A percentile compares a stretch with the other conserved stretches of the same genome.
phyloP scores from a whole-genome alignment of 2,888 invertebrate species.

The Brenthis ino region DNA sequence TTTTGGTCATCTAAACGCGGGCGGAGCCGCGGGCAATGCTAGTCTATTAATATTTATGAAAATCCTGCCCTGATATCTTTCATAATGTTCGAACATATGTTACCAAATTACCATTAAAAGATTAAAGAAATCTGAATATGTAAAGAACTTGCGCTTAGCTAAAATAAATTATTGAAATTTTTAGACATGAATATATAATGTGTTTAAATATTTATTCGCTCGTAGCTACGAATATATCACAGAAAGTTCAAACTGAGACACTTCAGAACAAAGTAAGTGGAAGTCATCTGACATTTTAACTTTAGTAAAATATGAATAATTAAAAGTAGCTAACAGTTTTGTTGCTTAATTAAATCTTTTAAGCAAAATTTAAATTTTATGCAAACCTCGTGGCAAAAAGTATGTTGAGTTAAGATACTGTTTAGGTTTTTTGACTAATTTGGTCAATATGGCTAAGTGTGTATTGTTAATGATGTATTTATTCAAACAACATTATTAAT shows the following conservation, averaged over 20 bases:
- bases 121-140: background rate
- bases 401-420: no score
- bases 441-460: no score
- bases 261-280: slow-evolving; percentile 12
- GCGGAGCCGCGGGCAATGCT: no score
- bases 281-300: slow-evolving; percentile 1
- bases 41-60: background rate
- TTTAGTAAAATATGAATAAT: slow-evolving; percentile 7
- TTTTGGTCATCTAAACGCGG: no score
- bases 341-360: no score
- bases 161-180: slow-evolving; percentile 13
- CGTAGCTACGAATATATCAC: background rate
- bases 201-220: slow-evolving; percentile 18
- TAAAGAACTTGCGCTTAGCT: slow-evolving; percentile 1
- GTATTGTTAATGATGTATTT: no score
- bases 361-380: no score
- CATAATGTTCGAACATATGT: background rate
- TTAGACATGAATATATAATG: background rate
- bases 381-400: no score
- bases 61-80: background rate
- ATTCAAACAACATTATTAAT: no score
- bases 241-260: slow-evolving; percentile 1
- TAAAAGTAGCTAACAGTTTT: slow-evolving; percentile 1
- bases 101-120: background rate
- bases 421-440: no score